Evolutionary conservation across 2,888 invertebrate species (phyloP), one percentile per base, ranked within the genome.

Genomic region (Euproctis similis): DNA sequence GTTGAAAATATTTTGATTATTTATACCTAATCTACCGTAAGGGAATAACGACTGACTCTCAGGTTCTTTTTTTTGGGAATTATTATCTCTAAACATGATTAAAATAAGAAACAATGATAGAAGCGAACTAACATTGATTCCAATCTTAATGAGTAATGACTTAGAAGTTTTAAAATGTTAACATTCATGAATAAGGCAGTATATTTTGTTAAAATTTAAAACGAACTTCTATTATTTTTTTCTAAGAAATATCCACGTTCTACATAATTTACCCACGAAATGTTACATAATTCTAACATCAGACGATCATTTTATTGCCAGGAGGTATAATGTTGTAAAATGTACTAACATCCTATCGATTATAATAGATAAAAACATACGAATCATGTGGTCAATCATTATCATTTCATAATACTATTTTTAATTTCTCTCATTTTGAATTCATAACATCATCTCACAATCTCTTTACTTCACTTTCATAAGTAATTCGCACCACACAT

Each of bases 151-250:
- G 47, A 53, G 48, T 34, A 27, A 42, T 40, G 42, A 45, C 36
- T 43, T 47, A 45, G 38, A 45, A 47, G 34, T 43, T 51, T n/a
- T 41, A 48, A 46, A 48, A 57, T 51, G 54, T 54, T n/a, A 55
- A 54, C 47, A 45, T 53, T 40, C 53, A 61, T 46, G 56, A 57
- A 56, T 67, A 68, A 67, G 66, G 66, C 68, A 68, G 66, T 65
- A 62, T 48, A 50, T 48, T 47, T 50, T 50, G 45, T 54, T 42
- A 34, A 46, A 39, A 42, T 47, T 46, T 39, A 36, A 53, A 59
- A 51, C 40, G 34, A 42, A 51, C 39, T 42, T 41, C 26, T 43
- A 42, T 42, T 49, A 34, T 44, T 36, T 39, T 41, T 45, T 39
- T 41, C 43, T 26, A 41, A 46, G n/a, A n/a, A n/a, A n/a, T n/a